Conservation (phyloP, 2,888 invertebrate species). For the Drosophila neutralis region DNA sequence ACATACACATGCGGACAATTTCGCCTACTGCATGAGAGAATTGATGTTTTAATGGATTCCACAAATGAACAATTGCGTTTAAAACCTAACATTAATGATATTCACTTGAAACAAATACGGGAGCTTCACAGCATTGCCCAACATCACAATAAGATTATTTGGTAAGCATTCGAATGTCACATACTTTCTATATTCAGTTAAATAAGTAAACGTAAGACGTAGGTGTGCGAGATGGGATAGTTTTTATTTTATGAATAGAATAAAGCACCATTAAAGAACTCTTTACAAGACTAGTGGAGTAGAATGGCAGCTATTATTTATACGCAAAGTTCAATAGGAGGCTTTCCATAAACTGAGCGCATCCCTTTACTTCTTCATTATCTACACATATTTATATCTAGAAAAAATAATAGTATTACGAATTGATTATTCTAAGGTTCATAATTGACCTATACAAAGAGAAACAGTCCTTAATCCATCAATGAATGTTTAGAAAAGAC, state of each 20-base stretch:
- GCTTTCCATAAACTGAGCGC: not conserved
- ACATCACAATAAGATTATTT: constrained; percentile 79
- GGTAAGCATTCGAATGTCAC: constrained; percentile 58
- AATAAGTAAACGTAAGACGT: no score
- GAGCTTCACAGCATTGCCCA: constrained; percentile 69
- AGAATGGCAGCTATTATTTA: not conserved
- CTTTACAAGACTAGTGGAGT: not conserved
- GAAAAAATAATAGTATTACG: not conserved
- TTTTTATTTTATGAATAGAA: not conserved
- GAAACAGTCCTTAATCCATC: not conserved
- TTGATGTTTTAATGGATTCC: constrained; percentile 61
- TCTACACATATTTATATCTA: not conserved
- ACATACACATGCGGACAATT: constrained; percentile 84
- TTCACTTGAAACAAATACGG: constrained; percentile 50
- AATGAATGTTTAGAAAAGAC: not conserved
- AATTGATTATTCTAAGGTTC: not conserved
- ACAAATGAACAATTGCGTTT: not conserved
- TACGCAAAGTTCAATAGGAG: not conserved
- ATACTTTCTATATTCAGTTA: not conserved
- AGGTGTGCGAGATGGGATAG: not conserved
- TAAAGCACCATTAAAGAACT: not conserved
- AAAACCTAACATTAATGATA: not conserved
- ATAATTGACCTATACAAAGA: not conserved
- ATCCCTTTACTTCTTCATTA: not conserved
- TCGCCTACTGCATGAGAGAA: constrained; percentile 78